Base-by-base conservation (phyloP, 2,888 invertebrate genomes). In the Syrphus vitripennis region DNA sequence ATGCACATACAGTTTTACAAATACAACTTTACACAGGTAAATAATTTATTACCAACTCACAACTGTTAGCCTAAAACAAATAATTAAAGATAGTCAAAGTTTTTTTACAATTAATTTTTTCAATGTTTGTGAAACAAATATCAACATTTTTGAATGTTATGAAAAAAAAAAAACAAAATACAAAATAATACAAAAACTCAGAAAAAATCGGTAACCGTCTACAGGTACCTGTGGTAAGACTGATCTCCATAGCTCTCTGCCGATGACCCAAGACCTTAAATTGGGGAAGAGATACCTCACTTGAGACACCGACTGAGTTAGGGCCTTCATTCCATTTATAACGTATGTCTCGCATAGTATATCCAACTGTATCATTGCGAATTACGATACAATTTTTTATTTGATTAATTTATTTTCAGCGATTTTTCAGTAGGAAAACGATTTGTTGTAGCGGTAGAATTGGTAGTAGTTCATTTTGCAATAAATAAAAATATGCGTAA, bases 241-340 rank as follows among this genome's bases (percentile, higher is more conserved):
- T 97, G 95, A 98, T 97, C 94, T 97, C 97, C 96, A 97, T 97
- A 92, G 97, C 97, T 93, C 97, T 96, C 94, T 98, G 98, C 91
- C 97, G 96, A 95, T 98, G 97, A 92, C 98, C 98, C 94, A 98
- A 96, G 93, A 98, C 98, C 95, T 98, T 97, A 96, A 98, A 98
- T 95, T 98, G 98, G 93, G 98, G 98, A 93, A 98, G 96, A 92
- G 97, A 97, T 94, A 98, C 97, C 94, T 98, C 97, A 94, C 96
- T 96, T 94, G 97, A 97, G 93, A 98, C 97, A 93, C 97, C 97
- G 93, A 98, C 97, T 93, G 98, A 97, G 94, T 97, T 96, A 93
- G 97, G 96, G 91, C 97, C 97, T 94, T 97, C 97, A 95, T 97
- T 97, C 98, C 98, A 98, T 94, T 97, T 97, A 96, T 98, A 98